Conservation (phyloP, 2,888 invertebrate genomes). For the Hetaerina titia region DNA sequence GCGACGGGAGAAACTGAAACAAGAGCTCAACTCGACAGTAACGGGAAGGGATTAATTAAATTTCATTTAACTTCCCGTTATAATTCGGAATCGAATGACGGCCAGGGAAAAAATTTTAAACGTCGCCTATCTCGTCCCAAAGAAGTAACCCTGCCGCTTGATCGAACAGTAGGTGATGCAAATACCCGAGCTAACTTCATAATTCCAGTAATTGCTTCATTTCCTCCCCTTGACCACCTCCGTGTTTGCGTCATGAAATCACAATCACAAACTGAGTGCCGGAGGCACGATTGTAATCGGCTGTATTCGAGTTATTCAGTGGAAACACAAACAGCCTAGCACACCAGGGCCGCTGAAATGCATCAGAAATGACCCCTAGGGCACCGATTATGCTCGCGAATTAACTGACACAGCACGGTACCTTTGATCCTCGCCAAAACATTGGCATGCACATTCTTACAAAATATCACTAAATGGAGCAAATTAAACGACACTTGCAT, state of each 20-base stretch:
- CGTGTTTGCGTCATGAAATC: slow-evolving; percentile 25
- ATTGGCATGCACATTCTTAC: no score
- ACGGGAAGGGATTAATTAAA: no score
- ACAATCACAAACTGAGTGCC: not conserved
- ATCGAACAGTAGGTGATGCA: not conserved
- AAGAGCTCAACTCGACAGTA: not conserved
- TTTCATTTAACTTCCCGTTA: no score
- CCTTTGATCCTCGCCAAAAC: not conserved
- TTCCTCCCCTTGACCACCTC: not conserved
- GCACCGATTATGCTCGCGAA: not conserved
- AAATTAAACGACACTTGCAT: no score
- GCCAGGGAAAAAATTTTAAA: no score
- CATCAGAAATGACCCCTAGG: not conserved
- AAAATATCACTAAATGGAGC: no score
- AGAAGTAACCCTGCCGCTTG: not conserved
- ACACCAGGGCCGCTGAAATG: not conserved
- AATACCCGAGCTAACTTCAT: not conserved
- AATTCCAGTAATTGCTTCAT: not conserved
- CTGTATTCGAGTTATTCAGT: slow-evolving; percentile 1
- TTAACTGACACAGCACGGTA: not conserved
- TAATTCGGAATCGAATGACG: no score
- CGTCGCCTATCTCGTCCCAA: no score
- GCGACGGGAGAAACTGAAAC: not conserved
- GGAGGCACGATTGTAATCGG: slow-evolving; percentile 10
- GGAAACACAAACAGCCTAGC: not conserved